A percentile compares a stretch with the other conserved stretches of the same genome.
phyloP scores from a whole-genome alignment of 2,797 vertebrate species.

The Spea hammondii region DNA sequence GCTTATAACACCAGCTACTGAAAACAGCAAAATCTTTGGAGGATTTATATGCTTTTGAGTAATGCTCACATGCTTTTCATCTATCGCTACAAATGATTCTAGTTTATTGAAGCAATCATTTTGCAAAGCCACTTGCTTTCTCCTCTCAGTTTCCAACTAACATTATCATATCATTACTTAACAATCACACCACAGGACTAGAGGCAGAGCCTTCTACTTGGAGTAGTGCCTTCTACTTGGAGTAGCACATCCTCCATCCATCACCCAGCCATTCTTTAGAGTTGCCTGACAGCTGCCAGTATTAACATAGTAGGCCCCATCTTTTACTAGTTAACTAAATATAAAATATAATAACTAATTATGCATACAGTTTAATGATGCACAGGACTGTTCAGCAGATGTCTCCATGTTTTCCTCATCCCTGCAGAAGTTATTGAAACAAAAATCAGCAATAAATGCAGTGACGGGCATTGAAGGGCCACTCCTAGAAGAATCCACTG shows the following conservation, averaged over 20 bases:
- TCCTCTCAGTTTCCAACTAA: slow-evolving; percentile 31
- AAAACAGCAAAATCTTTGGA: slow-evolving; percentile 69
- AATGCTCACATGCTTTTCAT: neutral
- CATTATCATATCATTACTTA: slow-evolving; percentile 1
- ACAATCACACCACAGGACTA: neutral
- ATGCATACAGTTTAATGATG: neutral
- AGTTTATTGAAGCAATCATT: slow-evolving; percentile 2
- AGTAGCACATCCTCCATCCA: too few relatives aligned
- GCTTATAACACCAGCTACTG: neutral
- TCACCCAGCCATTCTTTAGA: too few relatives aligned
- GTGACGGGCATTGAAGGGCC: slow-evolving; percentile 78
- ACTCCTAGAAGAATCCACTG: slow-evolving; percentile 83
- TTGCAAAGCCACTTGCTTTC: slow-evolving; percentile 3
- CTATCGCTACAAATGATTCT: slow-evolving; percentile 17
- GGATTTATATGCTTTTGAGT: slow-evolving; percentile 58
- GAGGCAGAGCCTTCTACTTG: too few relatives aligned
- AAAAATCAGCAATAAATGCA: slow-evolving; percentile 70
- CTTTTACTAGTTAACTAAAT: too few relatives aligned
- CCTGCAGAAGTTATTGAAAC: slow-evolving; percentile 81
- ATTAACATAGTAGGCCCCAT: too few relatives aligned
- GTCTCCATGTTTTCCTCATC: slow-evolving; percentile 74
- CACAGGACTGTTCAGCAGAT: slow-evolving; percentile 39
- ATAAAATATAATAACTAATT: too few relatives aligned
- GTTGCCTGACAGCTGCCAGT: too few relatives aligned
- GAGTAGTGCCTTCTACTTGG: too few relatives aligned